Percentiles rank a stretch among this genome's conserved stretches.
These are phyloP conservation scores for Gadopsis bispinosus DNA, from an alignment of 2,797 vertebrate species.

Conservation along the genomic window DNA sequence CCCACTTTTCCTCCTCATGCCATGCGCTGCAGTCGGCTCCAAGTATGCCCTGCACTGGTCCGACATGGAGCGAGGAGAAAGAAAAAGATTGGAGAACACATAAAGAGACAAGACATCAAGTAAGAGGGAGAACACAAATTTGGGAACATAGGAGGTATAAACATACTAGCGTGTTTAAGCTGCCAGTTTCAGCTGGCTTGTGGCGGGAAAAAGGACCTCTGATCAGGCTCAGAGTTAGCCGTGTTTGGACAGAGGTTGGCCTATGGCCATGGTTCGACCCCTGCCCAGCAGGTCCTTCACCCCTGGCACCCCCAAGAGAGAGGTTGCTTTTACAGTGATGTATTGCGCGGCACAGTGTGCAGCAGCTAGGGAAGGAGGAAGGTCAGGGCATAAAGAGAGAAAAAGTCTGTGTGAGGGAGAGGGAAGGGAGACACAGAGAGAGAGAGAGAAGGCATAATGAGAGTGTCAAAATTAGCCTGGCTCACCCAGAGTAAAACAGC, in stretches of 20 bases:
- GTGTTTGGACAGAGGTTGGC: constrained; percentile 31
- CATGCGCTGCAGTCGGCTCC: constrained; percentile 28
- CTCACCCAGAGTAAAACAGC: constrained; percentile 71
- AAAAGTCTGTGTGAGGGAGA: constrained; percentile 34
- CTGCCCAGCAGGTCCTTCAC: constrained; percentile 34
- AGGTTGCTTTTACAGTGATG: constrained; percentile 53
- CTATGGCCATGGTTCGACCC: constrained; percentile 35
- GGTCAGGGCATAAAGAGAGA: constrained; percentile 43
- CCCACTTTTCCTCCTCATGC: constrained; percentile 31
- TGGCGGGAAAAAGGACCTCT: constrained; percentile 18
- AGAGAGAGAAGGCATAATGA: constrained; percentile 67
- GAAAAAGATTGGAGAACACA: constrained; percentile 26
- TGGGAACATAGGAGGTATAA: constrained; percentile 10
- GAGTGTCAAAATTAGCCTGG: constrained; percentile 69
- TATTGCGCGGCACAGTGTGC: constrained; percentile 48
- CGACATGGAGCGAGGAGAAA: constrained; percentile 16
- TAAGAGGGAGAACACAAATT: constrained; percentile 14
- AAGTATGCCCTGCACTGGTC: constrained; percentile 28
- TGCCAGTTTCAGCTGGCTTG: constrained; percentile 30
- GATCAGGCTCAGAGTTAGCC: constrained; percentile 14
- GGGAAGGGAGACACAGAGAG: constrained; percentile 14
- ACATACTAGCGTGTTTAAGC: neutral
- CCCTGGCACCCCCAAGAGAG: constrained; percentile 26
- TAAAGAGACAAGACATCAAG: constrained; percentile 17
- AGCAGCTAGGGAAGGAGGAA: constrained; percentile 31